Evolutionary conservation across 2,888 invertebrate genomes (phyloP), one percentile per base, ranked within the genome.

Genomic region (Hemistola chrysoprasaria): DNA sequence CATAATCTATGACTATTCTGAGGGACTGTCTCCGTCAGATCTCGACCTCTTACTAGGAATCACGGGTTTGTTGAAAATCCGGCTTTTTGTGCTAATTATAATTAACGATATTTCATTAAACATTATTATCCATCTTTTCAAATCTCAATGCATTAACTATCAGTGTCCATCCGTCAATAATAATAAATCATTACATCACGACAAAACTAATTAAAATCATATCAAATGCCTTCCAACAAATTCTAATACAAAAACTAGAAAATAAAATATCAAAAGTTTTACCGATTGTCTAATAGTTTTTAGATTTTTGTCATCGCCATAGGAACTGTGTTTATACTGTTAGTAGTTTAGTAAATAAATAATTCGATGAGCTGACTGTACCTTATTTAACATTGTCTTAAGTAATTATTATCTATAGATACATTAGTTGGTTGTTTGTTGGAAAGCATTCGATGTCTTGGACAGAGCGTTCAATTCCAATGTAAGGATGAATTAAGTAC

Each of bases 301-400:
- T n/a, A n/a, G n/a, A n/a, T n/a, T 77, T 62, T 55, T 69, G 64
- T 71, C 64, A 73, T 75, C 75, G 71, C 65, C 58, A 77, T 87
- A 88, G 87, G 87, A 88, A 88, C 87, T 87, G 83, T 68, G 65
- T 65, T 76, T 78, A 66, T 75, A 16, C 66, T 76, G 75, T 79
- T 78, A 79, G 70, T 72, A 50, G 55, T 44, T 65, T 64, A 66
- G 35, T 54, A 69, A 70, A 64, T 71, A 73, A 71, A 72, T 67
- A 66, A 73, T 68, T 69, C 63, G 63, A 62, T 72, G 69, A 70
- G 59, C 64, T 45, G 49, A 53, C 61, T 65, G 62, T 58, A 51
- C 50, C 50, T 56, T 29, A 50, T 50, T 56, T 54, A 35, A 41
- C 66, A 26, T 34, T 39, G 22, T 16, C 30, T 34, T n/a, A n/a